Conservation (phyloP, 2,797 vertebrate species). For the Anguilla obscura region DNA sequence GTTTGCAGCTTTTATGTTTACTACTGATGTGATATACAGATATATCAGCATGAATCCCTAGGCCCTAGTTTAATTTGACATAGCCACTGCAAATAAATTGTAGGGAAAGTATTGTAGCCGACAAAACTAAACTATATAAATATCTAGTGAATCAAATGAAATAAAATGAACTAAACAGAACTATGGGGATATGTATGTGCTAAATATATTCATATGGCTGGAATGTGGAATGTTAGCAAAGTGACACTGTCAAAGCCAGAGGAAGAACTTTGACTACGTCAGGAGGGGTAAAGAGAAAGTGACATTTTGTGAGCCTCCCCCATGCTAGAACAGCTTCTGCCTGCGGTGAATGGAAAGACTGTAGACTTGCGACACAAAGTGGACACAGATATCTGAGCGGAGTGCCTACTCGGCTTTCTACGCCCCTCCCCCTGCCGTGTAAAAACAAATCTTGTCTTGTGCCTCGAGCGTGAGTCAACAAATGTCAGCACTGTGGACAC, state of each 20-base stretch:
- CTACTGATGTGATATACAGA: background rate
- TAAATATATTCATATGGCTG: background rate
- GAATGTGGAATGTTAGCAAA: background rate
- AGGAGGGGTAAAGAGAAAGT: background rate
- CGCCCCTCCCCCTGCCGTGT: conserved; percentile 57
- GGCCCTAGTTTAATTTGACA: background rate
- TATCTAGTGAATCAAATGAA: background rate
- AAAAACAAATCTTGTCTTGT: conserved; percentile 79
- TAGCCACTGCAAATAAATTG: background rate
- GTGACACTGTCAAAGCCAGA: background rate
- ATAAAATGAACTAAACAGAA: background rate
- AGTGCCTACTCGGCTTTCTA: conserved; percentile 49
- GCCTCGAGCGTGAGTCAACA: conserved; percentile 75
- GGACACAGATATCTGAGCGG: background rate
- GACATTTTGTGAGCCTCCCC: background rate
- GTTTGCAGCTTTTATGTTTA: background rate
- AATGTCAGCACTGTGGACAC: conserved; percentile 63
- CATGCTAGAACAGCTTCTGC: background rate
- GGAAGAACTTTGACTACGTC: background rate
- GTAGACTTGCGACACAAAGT: conserved; percentile 3
- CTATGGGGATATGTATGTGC: background rate
- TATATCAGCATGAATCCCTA: background rate
- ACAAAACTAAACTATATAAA: background rate
- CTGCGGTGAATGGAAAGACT: conserved; percentile 17
- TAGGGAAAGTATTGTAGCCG: background rate